Evolutionary conservation across 2,797 vertebrate species (phyloP).

Genomic region (Bradypodion ventrale): DNA sequence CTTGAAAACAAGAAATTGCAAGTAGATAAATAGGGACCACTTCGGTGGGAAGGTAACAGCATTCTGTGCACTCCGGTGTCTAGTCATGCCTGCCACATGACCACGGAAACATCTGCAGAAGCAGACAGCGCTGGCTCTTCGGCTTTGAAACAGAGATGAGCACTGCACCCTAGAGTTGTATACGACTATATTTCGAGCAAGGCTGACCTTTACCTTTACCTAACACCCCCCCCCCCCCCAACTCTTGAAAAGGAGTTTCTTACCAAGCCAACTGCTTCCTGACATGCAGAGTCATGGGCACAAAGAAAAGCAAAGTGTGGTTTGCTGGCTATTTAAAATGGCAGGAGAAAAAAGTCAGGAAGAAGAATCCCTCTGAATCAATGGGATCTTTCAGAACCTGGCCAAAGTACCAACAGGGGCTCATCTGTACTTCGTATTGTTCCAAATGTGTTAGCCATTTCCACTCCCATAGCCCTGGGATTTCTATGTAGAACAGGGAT

Average conservation of each 20-base stretch:
- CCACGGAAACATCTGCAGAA: too few relatives aligned
- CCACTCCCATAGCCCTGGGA: background rate
- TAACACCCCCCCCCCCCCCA: too few relatives aligned
- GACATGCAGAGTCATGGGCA: background rate
- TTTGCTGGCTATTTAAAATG: conserved; percentile 36
- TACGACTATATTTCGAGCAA: too few relatives aligned
- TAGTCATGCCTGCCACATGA: too few relatives aligned
- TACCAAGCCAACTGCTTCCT: background rate
- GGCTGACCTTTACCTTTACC: too few relatives aligned
- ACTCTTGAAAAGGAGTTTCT: background rate
- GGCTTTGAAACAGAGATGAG: too few relatives aligned
- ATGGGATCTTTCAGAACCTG: background rate
- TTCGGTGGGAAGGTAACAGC: too few relatives aligned
- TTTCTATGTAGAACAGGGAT: background rate
- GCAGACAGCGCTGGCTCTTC: too few relatives aligned
- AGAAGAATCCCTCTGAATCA: background rate
- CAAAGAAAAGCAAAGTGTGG: background rate
- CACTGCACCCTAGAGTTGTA: too few relatives aligned
- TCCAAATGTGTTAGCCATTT: conserved; percentile 39
- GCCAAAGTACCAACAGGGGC: background rate
- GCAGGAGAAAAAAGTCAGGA: conserved; percentile 31
- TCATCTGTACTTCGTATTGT: conserved; percentile 33
- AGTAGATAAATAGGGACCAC: too few relatives aligned
- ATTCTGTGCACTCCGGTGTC: too few relatives aligned
- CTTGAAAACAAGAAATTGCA: too few relatives aligned